These are phyloP conservation scores for Lacerta agilis DNA, from an alignment of 2,797 vertebrate species.

Conservation along the genomic window DNA sequence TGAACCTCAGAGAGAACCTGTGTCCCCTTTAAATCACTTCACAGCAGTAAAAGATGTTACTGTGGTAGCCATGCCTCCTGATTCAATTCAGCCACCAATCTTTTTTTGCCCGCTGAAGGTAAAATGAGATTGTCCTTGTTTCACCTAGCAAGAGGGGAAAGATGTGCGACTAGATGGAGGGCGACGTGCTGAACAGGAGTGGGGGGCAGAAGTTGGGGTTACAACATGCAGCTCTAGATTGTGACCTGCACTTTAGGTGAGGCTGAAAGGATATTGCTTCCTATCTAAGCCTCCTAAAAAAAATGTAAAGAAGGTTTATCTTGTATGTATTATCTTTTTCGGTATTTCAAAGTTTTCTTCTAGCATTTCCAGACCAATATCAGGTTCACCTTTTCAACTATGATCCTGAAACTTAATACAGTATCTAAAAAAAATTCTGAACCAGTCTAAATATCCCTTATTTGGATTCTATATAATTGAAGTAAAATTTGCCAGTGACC, in stretches of 20 bases:
- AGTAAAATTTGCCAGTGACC: no score
- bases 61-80: neutral
- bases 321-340: neutral
- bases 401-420: neutral
- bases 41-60: neutral
- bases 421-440: neutral
- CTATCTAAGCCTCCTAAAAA: neutral
- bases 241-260: neutral
- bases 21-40: neutral
- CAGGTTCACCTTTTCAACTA: neutral
- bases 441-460: neutral
- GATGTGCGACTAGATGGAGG: neutral
- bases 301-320: neutral
- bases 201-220: neutral
- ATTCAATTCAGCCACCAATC: neutral
- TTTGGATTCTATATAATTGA: neutral
- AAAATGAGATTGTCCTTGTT: neutral
- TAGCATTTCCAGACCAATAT: neutral
- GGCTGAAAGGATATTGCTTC: neutral
- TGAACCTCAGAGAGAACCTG: neutral
- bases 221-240: neutral
- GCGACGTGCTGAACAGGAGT: neutral
- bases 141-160: neutral
- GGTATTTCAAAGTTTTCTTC: neutral
- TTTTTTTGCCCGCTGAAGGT: neutral